These are phyloP conservation scores for Syrrhaptes paradoxus DNA, from an alignment of 2,113 vertebrate species.

Conservation along the genomic window DNA sequence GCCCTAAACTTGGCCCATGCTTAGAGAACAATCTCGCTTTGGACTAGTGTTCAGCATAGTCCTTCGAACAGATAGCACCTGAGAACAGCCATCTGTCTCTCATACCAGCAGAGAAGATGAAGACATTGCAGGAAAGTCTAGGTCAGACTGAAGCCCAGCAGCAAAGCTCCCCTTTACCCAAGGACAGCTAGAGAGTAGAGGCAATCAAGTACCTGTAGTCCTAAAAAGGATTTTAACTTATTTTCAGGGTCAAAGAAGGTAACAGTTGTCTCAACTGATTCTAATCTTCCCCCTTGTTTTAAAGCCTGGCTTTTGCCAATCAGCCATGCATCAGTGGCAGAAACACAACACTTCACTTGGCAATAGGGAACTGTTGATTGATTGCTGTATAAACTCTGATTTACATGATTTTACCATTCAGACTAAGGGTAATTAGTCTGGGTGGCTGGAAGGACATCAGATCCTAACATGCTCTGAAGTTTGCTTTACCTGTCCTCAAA, in stretches of 20 bases:
- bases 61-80: neutral
- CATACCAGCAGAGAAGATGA: neutral
- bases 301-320: neutral
- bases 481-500: constrained; percentile 28
- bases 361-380: neutral
- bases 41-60: neutral
- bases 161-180: neutral
- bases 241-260: neutral
- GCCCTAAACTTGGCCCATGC: neutral
- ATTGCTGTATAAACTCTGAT: constrained; percentile 14
- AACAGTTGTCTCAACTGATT: neutral
- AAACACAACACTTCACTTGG: neutral
- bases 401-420: constrained; percentile 15
- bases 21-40: neutral
- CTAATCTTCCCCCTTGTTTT: neutral
- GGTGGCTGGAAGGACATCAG: neutral
- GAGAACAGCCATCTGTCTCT: neutral
- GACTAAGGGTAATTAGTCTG: constrained; percentile 11
- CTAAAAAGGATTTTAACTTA: neutral
- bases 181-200: neutral
- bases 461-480: neutral
- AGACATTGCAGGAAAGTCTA: neutral
- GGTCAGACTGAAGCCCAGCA: neutral
- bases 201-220: neutral
- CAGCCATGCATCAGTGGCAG: neutral